phyloP scores from a whole-genome alignment of 2,797 vertebrate genomes.

The Cyclura pinguis region DNA sequence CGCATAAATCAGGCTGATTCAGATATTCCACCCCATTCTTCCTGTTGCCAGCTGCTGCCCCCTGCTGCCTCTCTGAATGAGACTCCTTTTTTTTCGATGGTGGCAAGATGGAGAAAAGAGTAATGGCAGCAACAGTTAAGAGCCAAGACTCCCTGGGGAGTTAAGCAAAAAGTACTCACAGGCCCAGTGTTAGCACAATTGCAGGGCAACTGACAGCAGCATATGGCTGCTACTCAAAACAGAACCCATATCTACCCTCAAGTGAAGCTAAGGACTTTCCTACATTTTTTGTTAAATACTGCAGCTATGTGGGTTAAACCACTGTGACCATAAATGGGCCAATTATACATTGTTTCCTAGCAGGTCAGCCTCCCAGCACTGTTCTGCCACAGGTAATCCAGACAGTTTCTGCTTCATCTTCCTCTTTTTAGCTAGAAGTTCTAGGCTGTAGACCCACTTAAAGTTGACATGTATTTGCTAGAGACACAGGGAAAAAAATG shows the following conservation, averaged over 20 bases:
- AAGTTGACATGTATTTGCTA: background rate
- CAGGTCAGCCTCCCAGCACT: background rate
- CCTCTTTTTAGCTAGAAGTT: background rate
- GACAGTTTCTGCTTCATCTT: background rate
- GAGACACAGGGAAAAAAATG: background rate
- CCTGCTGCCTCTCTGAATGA: constrained; percentile 38
- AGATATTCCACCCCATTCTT: constrained; percentile 3
- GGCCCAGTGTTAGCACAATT: background rate
- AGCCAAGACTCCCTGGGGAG: constrained; percentile 12
- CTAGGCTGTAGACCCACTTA: background rate
- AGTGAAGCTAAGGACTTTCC: background rate
- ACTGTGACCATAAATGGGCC: background rate
- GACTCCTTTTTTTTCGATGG: background rate
- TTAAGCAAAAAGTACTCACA: background rate
- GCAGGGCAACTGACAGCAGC: background rate
- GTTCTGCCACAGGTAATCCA: background rate
- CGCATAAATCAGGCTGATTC: constrained; percentile 18
- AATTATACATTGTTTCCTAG: background rate
- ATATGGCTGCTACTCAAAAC: background rate
- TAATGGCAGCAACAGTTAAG: background rate
- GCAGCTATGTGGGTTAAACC: background rate
- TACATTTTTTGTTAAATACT: background rate
- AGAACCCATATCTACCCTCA: background rate
- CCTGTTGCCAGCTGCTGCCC: constrained; percentile 41
- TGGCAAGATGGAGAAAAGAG: constrained; percentile 13